Base-by-base conservation (phyloP, 2,113 vertebrate genomes). In the Hypanus sabinus region DNA sequence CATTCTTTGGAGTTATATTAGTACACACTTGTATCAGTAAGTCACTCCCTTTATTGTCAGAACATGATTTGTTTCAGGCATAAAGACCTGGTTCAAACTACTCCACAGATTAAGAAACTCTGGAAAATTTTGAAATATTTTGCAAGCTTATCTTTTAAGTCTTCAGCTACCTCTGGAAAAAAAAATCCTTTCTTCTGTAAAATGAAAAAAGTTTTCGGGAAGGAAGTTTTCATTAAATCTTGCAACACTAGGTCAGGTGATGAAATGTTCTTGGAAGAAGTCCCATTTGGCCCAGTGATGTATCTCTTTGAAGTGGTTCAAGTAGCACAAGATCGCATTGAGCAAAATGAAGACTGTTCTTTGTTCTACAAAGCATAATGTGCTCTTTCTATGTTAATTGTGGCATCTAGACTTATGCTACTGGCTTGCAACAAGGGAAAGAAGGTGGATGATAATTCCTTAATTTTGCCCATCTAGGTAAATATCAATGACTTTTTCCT, bases 241-340 rank as follows among this genome's bases (percentile, higher is more conserved):
- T 27, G 24, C 22, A 30, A 60, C 83, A 60, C 9, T 22, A 83
- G 24, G 55, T 60, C 46, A 83, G 24, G 55, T 60, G 24, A 30
- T 87, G 11, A 87, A 55, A 60, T 11, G 60, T 87, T 87, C 55
- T 87, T 87, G 83, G 46, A 87, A 87, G 46, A 87, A 87, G 12
- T 30, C 46, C 55, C 83, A 30, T 16, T 60, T 87, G 83, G 22
- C 83, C 80, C 57, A 60, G 55, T 2, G 27, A 60, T 57, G 22
- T 87, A 60, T 60, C 12, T 87, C 27, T 60, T 55, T 60, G 83
- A 55, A 5, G 57, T 87, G 83, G 30, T 14, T 12, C 0, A 87
- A 6, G 83, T 30, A 30, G 5, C 46, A 87, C 55, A 87, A 30
- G 24, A 87, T 60, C 30, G 83, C 46, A 60, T 5, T 57, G 22